These are phyloP conservation scores for Ursus arctos DNA, from an alignment of 2,113 vertebrate species.

Conservation along the genomic window DNA sequence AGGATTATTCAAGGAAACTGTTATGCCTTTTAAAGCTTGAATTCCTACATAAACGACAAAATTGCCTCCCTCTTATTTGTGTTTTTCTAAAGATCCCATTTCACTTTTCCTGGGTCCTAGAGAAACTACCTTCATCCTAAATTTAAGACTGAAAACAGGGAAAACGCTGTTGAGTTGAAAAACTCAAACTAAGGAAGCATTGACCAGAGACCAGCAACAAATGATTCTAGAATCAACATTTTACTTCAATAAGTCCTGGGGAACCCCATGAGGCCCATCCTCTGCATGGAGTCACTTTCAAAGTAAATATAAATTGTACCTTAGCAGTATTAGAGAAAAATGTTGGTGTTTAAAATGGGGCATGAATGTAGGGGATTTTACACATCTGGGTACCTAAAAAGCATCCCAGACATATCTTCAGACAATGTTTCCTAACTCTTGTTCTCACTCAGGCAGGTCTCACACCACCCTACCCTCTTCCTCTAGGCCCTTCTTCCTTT, in stretches of 20 bases:
- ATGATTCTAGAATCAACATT: neutral
- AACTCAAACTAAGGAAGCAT: neutral
- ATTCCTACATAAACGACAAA: neutral
- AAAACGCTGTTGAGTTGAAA: neutral
- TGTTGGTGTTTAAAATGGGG: neutral
- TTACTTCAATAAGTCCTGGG: neutral
- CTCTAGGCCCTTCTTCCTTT: neutral
- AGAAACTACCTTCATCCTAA: neutral
- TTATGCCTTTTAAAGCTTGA: neutral
- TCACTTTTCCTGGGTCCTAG: neutral
- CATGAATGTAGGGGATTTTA: neutral
- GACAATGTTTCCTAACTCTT: neutral
- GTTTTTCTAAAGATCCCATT: neutral
- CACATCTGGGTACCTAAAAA: neutral
- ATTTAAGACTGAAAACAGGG: neutral
- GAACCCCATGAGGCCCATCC: neutral
- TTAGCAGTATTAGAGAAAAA: neutral
- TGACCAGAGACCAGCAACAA: neutral
- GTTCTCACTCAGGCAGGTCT: no score
- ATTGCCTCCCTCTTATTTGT: neutral
- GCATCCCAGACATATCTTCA: neutral
- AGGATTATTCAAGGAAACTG: neutral
- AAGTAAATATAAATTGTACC: neutral
- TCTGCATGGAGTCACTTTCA: neutral
- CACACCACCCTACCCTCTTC: neutral